Evolutionary conservation across 1,140 invertebrate genomes (phyloP).

Genomic region (Atta texana): DNA sequence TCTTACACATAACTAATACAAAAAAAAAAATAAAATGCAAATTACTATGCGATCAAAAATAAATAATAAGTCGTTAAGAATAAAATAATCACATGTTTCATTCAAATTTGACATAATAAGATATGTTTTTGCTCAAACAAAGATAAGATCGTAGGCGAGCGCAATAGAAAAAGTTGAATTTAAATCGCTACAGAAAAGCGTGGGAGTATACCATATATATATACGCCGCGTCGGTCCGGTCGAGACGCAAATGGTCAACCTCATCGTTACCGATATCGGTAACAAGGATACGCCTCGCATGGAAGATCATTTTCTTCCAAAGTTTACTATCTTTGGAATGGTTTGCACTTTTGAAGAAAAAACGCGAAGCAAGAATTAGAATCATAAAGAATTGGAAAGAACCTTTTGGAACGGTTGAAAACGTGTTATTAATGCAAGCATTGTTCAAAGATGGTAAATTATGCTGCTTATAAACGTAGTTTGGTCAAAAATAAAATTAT

Average conservation of each 20-base stretch:
- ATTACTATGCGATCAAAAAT: not conserved
- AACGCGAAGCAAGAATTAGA: slow-evolving; percentile 66
- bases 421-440: slow-evolving; percentile 7
- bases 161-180: slow-evolving; percentile 43
- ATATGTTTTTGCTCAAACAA: slow-evolving; percentile 26
- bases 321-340: slow-evolving; percentile 69
- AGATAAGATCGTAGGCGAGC: slow-evolving; percentile 43
- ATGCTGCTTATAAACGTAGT: slow-evolving; percentile 29
- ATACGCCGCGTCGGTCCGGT: slow-evolving; percentile 16
- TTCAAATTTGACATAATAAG: slow-evolving; percentile 11
- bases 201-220: slow-evolving; percentile 63
- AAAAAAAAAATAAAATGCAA: not conserved
- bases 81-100: slow-evolving; percentile 2
- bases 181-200: slow-evolving; percentile 66
- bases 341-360: slow-evolving; percentile 55
- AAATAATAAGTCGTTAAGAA: not conserved
- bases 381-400: slow-evolving; percentile 55
- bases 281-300: slow-evolving; percentile 73
- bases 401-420: not conserved
- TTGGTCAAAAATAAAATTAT: too few relatives aligned
- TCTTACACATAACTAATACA: not conserved
- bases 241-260: slow-evolving; percentile 69
- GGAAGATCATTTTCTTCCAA: slow-evolving; percentile 70
- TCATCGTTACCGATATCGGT: slow-evolving; percentile 77
- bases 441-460: slow-evolving; percentile 62